Percentiles rank a stretch among this genome's conserved stretches.
Evolutionary conservation across 2,113 vertebrate genomes (phyloP).

Genomic region (Triplophysa dalaica): DNA sequence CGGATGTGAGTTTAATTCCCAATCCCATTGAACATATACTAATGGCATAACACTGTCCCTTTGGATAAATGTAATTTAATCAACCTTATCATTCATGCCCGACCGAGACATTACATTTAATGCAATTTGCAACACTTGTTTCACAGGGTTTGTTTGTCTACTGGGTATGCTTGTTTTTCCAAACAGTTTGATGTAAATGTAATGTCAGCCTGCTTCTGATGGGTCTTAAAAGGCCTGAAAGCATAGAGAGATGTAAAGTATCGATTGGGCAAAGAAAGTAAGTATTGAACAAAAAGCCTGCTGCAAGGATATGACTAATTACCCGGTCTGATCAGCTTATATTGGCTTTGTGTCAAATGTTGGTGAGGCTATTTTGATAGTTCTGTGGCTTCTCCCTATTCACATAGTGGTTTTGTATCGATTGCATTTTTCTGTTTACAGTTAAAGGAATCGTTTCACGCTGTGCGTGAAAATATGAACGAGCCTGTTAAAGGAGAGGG

Average conservation of each 20-base stretch:
- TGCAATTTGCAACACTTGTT: background rate
- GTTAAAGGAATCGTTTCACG: background rate
- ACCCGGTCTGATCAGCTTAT: slow-evolving; percentile 21
- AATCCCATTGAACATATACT: too few species aligned
- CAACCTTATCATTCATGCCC: too few species aligned
- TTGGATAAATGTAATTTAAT: too few species aligned
- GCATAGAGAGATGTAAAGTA: slow-evolving; percentile 38
- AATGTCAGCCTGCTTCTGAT: background rate
- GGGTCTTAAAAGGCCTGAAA: slow-evolving; percentile 19
- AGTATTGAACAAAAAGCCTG: slow-evolving; percentile 32
- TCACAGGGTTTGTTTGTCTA: background rate
- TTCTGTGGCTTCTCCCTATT: slow-evolving; percentile 38
- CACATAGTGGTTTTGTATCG: slow-evolving; percentile 38
- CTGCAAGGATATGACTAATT: slow-evolving; percentile 29
- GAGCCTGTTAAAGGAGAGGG: background rate
- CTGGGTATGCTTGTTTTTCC: slow-evolving; percentile 12
- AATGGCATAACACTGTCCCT: too few species aligned
- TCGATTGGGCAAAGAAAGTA: slow-evolving; percentile 36
- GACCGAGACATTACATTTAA: background rate
- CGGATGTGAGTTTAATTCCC: too few species aligned
- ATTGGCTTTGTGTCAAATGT: slow-evolving; percentile 38
- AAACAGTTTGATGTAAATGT: slow-evolving; percentile 25
- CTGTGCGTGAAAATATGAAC: background rate
- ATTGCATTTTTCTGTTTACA: slow-evolving; percentile 25
- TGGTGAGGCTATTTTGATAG: slow-evolving; percentile 27